Evolutionary conservation across 2,113 vertebrate genomes (phyloP).

Genomic region (Delphinapterus leucas): DNA sequence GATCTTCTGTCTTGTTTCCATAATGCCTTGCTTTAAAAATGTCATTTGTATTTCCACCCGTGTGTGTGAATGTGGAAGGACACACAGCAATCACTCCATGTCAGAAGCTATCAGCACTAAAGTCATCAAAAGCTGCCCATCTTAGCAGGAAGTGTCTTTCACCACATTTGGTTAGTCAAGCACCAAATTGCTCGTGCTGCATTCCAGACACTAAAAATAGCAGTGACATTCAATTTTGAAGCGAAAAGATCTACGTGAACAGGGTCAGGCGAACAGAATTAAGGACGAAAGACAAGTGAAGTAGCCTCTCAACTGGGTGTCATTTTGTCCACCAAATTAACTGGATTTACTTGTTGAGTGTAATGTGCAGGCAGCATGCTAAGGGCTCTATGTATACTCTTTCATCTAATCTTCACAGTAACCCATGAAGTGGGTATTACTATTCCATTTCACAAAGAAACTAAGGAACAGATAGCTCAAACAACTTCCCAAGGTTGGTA

Average conservation of each 20-base stretch:
- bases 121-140: neutral
- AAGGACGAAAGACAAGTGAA: neutral
- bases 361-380: neutral
- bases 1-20: neutral
- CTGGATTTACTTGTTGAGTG: neutral
- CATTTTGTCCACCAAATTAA: neutral
- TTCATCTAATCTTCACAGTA: neutral
- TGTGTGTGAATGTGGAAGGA: neutral
- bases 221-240: neutral
- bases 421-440: neutral
- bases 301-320: neutral
- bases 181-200: neutral
- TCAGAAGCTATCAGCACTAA: neutral
- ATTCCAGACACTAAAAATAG: neutral
- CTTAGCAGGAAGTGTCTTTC: slow-evolving; percentile 12
- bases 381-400: neutral
- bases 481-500: neutral
- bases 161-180: neutral
- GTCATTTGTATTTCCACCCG: neutral
- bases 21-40: neutral
- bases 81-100: fast-evolving
- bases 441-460: slow-evolving; percentile 27
- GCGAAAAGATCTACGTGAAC: neutral
- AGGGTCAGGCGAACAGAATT: neutral
- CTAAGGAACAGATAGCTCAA: neutral